Percentiles rank a stretch among this genome's conserved stretches.
Conservation (phyloP, 2,113 vertebrate genomes). For the Psilopsiagon aurifrons region DNA sequence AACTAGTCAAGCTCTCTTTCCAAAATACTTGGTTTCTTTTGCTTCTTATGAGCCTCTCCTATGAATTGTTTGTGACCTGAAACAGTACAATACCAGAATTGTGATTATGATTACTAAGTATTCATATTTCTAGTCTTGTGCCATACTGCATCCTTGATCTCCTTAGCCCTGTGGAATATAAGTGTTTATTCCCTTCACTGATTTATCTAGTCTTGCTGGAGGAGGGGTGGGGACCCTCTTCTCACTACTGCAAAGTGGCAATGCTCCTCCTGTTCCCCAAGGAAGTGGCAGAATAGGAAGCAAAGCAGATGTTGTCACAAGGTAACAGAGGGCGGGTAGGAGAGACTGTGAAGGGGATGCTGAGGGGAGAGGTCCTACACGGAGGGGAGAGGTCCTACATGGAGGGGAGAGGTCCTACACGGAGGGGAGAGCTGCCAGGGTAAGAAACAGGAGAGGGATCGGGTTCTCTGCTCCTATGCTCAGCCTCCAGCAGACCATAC, state of each 20-base stretch:
- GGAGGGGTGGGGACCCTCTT: not conserved
- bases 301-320: not conserved
- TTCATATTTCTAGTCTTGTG: not conserved
- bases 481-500: not conserved
- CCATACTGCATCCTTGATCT: not conserved
- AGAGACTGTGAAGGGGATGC: not conserved
- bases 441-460: not conserved
- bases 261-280: not conserved
- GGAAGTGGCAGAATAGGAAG: not conserved
- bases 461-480: rapidly evolving
- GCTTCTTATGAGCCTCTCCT: not conserved
- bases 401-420: not conserved
- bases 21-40: not conserved
- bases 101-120: not conserved
- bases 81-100: not conserved
- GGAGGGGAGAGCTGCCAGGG: not conserved
- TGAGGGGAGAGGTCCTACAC: not conserved
- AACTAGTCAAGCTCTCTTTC: not conserved
- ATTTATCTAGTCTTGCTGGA: not conserved
- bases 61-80: not conserved
- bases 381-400: not conserved
- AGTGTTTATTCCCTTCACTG: not conserved
- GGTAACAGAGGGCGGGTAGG: not conserved
- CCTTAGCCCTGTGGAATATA: not conserved
- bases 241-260: not conserved